Percentiles rank a stretch among this genome's conserved stretches.
Conservation (phyloP, 2,113 vertebrate genomes). For the Oryzias curvinotus region DNA sequence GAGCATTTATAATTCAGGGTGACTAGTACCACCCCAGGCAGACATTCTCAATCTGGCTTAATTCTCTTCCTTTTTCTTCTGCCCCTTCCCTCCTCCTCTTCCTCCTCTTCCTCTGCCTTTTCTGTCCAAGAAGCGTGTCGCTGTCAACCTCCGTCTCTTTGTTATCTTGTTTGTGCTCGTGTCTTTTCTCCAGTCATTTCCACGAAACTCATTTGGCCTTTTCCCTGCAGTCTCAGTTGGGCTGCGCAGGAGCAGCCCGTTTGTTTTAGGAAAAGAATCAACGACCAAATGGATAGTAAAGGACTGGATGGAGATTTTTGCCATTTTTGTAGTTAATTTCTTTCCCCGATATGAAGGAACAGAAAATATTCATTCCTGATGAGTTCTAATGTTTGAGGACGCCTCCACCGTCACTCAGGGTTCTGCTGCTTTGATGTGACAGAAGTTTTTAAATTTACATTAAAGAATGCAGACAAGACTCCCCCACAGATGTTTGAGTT, state of each 20-base stretch:
- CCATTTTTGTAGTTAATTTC: too few species aligned
- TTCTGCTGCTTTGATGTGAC: too few species aligned
- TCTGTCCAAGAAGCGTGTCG: constrained; percentile 45
- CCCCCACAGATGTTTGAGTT: not conserved
- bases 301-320: too few species aligned
- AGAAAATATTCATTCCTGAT: too few species aligned
- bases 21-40: constrained; percentile 68
- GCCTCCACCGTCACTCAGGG: too few species aligned
- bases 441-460: too few species aligned
- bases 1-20: constrained; percentile 71
- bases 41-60: constrained; percentile 68
- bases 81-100: constrained; percentile 26
- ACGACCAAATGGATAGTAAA: constrained; percentile 5
- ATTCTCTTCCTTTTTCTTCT: constrained; percentile 51
- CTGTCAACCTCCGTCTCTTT: constrained; percentile 49
- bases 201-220: constrained; percentile 29
- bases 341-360: too few species aligned
- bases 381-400: too few species aligned
- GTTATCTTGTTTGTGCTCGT: constrained; percentile 40
- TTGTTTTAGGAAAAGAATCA: constrained; percentile 12
- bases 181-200: constrained; percentile 41
- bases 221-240: constrained; percentile 28
- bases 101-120: constrained; percentile 25
- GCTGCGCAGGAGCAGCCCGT: constrained; percentile 7
- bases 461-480: too few species aligned